A percentile compares a stretch with the other conserved stretches of the same genome.
These are phyloP conservation scores for Spicauda simplicius DNA, from an alignment of 2,888 invertebrate genomes.

Conservation along the genomic window DNA sequence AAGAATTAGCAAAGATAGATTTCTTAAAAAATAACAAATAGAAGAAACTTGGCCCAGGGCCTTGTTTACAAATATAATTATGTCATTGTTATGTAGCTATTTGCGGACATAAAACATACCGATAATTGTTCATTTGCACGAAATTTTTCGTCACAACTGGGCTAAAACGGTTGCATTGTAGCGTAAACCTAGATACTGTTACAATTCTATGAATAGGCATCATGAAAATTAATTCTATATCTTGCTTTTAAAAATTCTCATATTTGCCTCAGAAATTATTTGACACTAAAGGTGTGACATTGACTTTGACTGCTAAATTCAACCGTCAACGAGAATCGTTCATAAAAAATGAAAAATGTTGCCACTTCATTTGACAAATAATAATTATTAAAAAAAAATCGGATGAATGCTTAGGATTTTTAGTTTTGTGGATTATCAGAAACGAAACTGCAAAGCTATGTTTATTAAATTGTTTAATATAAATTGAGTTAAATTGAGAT, in stretches of 20 bases:
- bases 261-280: constrained; percentile 7
- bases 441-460: no score
- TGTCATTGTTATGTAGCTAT: neutral
- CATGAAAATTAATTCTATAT: constrained; percentile 19
- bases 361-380: no score
- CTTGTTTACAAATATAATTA: constrained; percentile 25
- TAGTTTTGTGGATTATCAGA: no score
- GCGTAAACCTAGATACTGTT: constrained; percentile 51
- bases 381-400: no score
- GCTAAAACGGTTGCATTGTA: constrained; percentile 54
- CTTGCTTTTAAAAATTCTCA: constrained; percentile 5
- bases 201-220: constrained; percentile 61
- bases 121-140: constrained; percentile 51
- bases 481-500: no score
- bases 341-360: no score
- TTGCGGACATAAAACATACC: constrained; percentile 45
- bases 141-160: constrained; percentile 48
- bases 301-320: neutral
- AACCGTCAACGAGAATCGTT: no score
- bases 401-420: no score
- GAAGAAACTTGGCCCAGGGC: constrained; percentile 8
- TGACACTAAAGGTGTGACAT: neutral
- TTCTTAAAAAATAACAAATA: neutral
- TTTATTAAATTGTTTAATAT: no score
- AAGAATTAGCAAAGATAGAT: no score